These are phyloP conservation scores for Irena cyanogastra DNA, from an alignment of 2,113 vertebrate genomes.

Conservation along the genomic window DNA sequence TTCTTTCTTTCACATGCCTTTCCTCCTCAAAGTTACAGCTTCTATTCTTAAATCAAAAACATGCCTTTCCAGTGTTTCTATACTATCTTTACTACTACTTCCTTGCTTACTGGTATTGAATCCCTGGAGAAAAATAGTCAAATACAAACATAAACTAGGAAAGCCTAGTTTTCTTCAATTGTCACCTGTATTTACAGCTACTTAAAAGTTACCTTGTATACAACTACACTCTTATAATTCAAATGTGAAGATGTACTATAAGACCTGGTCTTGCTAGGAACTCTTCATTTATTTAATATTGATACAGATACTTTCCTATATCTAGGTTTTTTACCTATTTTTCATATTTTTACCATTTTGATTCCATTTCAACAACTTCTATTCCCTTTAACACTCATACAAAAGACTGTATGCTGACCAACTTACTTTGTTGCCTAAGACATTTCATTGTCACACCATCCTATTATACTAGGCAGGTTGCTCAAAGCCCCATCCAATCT, in stretches of 20 bases:
- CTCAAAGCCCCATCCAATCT: background rate
- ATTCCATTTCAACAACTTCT: background rate
- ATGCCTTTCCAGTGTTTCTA: background rate
- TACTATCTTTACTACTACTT: background rate
- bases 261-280: background rate
- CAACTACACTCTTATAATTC: background rate
- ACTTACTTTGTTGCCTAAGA: background rate
- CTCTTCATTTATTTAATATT: background rate
- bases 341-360: background rate
- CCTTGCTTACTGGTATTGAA: background rate
- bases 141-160: background rate
- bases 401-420: background rate
- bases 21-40: background rate
- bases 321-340: background rate
- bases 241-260: background rate
- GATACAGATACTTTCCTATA: background rate
- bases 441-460: background rate
- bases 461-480: background rate
- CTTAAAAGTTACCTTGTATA: background rate
- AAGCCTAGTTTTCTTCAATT: background rate
- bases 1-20: background rate
- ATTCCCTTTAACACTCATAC: background rate
- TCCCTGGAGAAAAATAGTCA: background rate
- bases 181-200: background rate
- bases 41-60: background rate